phyloP scores from a whole-genome alignment of 2,113 vertebrate genomes.

The rat (Rattus norvegicus) region DNA sequence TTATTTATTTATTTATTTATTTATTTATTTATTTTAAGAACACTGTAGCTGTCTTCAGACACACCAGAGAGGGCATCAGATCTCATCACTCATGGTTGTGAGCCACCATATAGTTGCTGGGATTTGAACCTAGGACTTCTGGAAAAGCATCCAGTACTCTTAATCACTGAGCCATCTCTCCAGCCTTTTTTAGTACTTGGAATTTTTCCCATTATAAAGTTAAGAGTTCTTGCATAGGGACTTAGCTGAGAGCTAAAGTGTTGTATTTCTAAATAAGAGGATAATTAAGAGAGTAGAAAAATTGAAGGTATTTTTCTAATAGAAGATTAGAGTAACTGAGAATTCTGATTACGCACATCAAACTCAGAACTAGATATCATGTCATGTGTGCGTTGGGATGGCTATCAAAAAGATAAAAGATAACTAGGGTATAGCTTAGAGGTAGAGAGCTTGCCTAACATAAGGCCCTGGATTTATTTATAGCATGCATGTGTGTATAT shows the following conservation, averaged over 20 bases:
- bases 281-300: background rate
- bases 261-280: constrained; percentile 1
- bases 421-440: background rate
- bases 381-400: background rate
- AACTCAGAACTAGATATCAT: background rate
- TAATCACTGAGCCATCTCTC: too few relatives aligned
- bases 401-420: background rate
- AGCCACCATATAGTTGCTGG: too few relatives aligned
- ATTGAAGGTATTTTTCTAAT: background rate
- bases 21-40: too few relatives aligned
- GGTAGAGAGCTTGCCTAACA: background rate
- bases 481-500: background rate
- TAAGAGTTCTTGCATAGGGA: background rate
- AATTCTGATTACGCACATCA: background rate
- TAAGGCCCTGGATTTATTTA: background rate
- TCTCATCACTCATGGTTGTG: too few relatives aligned
- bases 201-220: background rate
- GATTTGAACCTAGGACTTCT: too few relatives aligned
- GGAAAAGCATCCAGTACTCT: too few relatives aligned
- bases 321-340: background rate
- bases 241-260: background rate
- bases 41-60: too few relatives aligned
- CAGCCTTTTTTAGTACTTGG: background rate
- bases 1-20: too few relatives aligned
- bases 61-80: too few relatives aligned